A percentile compares a stretch with the other conserved stretches of the same genome.
These are phyloP conservation scores for Motacilla alba DNA, from an alignment of 2,113 vertebrate species.

Conservation along the genomic window DNA sequence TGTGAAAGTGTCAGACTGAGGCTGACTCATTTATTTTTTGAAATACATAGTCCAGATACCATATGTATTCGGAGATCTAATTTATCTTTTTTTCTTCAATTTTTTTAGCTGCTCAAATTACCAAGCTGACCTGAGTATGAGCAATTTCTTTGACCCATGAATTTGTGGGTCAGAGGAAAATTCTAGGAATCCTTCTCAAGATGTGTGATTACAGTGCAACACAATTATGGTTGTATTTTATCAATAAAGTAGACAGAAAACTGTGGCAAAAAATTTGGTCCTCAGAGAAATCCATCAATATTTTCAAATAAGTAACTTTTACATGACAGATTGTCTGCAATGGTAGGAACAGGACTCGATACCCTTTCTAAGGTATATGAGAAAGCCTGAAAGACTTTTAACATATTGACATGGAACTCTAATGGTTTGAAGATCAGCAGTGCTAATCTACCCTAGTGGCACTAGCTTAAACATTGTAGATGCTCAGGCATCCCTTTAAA, in stretches of 20 bases:
- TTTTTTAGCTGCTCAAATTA: not conserved
- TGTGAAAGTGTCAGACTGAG: not conserved
- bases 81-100: not conserved
- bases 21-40: not conserved
- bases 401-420: not conserved
- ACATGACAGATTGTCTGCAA: not conserved
- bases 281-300: not conserved
- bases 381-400: not conserved
- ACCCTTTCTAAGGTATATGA: not conserved
- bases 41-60: not conserved
- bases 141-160: not conserved
- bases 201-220: not conserved
- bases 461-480: not conserved
- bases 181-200: not conserved
- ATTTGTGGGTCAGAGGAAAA: not conserved
- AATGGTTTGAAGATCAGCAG: not conserved
- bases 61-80: not conserved
- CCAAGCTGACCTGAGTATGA: not conserved
- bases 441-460: not conserved
- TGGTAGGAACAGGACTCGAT: not conserved
- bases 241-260: not conserved
- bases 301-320: not conserved
- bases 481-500: not conserved
- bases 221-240: not conserved
- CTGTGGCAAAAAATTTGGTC: not conserved